Conservation (phyloP, 2,113 vertebrate genomes). For the Sinocyclocheilus anophthalmus region DNA sequence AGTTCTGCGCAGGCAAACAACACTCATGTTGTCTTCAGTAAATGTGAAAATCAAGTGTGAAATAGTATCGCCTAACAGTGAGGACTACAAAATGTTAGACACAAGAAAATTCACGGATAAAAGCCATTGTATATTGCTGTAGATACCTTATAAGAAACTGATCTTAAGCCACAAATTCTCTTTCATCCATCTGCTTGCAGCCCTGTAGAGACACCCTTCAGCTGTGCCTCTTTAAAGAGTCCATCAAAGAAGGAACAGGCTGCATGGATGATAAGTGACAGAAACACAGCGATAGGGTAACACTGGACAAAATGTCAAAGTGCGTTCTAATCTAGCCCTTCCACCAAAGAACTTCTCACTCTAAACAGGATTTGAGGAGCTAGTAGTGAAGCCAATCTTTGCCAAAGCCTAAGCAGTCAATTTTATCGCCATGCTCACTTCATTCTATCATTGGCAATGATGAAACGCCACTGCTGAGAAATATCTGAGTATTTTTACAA, state of each 20-base stretch:
- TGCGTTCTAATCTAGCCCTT: constrained; percentile 2
- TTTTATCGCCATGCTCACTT: neutral
- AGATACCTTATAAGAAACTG: neutral
- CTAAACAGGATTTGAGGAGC: neutral
- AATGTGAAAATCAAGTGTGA: neutral
- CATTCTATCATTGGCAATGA: neutral
- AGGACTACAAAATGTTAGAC: neutral
- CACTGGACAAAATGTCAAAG: constrained; percentile 13
- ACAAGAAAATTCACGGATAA: neutral
- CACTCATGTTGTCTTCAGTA: neutral
- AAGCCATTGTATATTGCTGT: neutral
- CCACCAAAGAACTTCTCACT: constrained; percentile 6
- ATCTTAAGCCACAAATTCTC: constrained; percentile 18
- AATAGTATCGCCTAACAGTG: neutral
- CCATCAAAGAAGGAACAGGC: constrained; percentile 10
- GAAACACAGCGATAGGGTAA: neutral
- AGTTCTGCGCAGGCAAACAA: neutral
- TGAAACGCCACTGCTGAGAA: constrained; percentile 8
- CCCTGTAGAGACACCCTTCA: constrained; percentile 16
- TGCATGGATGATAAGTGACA: constrained; percentile 5
- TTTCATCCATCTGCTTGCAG: neutral
- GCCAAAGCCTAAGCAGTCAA: neutral
- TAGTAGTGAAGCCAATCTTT: neutral
- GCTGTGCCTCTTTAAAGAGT: constrained; percentile 21
- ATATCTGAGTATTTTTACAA: neutral